Conservation (phyloP, 2,888 invertebrate species). For the Acanthosepion esculentum region DNA sequence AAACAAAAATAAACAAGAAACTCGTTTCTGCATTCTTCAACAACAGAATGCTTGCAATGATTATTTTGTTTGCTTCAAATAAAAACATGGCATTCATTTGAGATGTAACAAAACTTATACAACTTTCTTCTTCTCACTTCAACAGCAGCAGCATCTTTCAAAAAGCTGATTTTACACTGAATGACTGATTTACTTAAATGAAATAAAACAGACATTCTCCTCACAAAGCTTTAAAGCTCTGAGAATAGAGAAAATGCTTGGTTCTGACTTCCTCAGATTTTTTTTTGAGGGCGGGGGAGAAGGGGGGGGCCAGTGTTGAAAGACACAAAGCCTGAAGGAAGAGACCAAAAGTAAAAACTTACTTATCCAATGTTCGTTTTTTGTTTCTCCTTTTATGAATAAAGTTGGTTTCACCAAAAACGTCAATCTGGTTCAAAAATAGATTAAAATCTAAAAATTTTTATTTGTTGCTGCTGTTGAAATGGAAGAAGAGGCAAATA, state of each 20-base stretch:
- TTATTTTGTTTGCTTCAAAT: constrained; percentile 18
- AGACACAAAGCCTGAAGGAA: neutral
- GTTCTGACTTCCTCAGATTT: neutral
- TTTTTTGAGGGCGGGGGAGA: too few species aligned
- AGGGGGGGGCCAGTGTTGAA: too few species aligned
- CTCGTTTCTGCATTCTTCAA: constrained; percentile 15
- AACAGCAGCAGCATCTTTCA: neutral
- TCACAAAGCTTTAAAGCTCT: neutral
- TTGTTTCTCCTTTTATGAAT: neutral
- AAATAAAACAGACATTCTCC: neutral
- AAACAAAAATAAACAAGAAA: constrained; percentile 33
- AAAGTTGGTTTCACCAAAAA: neutral
- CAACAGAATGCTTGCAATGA: constrained; percentile 20
- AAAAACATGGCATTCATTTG: neutral
- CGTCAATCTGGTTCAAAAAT: neutral
- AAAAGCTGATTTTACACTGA: neutral
- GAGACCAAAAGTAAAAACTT: neutral
- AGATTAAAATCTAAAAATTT: neutral
- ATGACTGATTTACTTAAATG: neutral
- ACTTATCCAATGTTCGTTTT: neutral
- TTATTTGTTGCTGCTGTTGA: neutral
- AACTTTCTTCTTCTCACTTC: neutral
- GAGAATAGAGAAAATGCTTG: neutral
- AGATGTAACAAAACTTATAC: constrained; percentile 13
- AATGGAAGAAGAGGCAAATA: neutral